Percentiles rank a stretch among this genome's conserved stretches.
phyloP scores from a whole-genome alignment of 2,888 invertebrate species.

The Ellobium chinense region DNA sequence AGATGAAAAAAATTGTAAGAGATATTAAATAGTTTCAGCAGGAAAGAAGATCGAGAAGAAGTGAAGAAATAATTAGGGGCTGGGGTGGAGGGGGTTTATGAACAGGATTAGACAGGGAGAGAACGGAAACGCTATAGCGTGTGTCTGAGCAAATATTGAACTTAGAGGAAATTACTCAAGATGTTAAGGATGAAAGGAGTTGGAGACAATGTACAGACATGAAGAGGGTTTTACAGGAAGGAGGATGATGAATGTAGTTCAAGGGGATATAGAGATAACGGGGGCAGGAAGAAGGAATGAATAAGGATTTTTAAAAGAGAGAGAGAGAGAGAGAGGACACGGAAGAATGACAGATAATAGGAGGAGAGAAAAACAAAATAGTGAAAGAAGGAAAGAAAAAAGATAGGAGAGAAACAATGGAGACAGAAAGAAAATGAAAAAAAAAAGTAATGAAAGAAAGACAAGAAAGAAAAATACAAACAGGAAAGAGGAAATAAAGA shows the following conservation, averaged over 20 bases:
- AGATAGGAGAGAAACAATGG: neutral
- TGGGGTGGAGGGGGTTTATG: too few species aligned
- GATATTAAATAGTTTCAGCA: too few species aligned
- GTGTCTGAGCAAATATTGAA: slow-evolving; percentile 12
- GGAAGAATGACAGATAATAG: neutral
- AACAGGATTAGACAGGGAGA: neutral
- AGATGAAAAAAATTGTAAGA: too few species aligned
- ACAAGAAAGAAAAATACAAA: neutral
- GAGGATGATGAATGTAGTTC: neutral
- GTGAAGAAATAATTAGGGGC: neutral
- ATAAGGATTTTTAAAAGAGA: neutral
- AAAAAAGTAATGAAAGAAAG: neutral
- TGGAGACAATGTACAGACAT: neutral
- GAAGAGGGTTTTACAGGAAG: neutral
- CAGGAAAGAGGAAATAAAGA: neutral
- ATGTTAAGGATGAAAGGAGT: neutral
- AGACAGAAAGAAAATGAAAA: neutral
- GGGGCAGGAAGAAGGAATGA: neutral
- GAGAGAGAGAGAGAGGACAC: neutral
- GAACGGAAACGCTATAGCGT: neutral
- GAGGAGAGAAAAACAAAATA: neutral
- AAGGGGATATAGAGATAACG: neutral
- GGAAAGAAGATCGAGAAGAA: neutral
- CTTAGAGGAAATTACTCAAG: slow-evolving; percentile 9
- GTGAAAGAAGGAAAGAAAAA: neutral